Conservation (phyloP, 2,113 vertebrate species). For the Rhipidura dahli region DNA sequence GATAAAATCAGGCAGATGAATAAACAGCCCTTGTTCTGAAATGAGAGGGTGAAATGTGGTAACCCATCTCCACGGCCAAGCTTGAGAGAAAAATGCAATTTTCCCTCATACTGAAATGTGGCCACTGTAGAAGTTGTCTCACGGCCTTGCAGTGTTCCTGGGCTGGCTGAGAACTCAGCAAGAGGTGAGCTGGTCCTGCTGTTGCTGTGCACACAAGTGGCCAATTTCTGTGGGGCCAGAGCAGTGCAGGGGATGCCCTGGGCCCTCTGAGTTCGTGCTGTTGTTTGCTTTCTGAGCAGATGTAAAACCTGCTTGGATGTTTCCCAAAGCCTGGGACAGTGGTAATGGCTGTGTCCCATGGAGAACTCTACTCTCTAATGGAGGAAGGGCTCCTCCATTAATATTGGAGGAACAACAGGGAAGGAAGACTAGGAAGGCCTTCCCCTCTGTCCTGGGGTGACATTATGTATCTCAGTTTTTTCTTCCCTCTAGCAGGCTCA, state of each 20-base stretch:
- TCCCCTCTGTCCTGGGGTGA: too few species aligned
- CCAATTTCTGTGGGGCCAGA: background rate
- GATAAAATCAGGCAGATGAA: background rate
- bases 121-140: background rate
- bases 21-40: background rate
- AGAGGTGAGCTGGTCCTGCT: background rate
- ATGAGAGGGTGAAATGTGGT: background rate
- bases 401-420: background rate
- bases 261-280: background rate
- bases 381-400: background rate
- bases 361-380: background rate
- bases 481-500: too few species aligned
- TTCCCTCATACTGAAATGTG: background rate
- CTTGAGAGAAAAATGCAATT: background rate
- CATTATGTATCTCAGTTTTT: too few species aligned
- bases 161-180: background rate
- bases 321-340: background rate
- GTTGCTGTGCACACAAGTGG: background rate
- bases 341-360: background rate
- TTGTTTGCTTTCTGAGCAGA: background rate
- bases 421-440: background rate
- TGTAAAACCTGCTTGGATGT: background rate
- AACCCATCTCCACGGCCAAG: background rate
- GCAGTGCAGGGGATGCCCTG: background rate
- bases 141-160: rapidly evolving